Conservation (phyloP, 2,113 vertebrate species). For the Platysteira castanea region DNA sequence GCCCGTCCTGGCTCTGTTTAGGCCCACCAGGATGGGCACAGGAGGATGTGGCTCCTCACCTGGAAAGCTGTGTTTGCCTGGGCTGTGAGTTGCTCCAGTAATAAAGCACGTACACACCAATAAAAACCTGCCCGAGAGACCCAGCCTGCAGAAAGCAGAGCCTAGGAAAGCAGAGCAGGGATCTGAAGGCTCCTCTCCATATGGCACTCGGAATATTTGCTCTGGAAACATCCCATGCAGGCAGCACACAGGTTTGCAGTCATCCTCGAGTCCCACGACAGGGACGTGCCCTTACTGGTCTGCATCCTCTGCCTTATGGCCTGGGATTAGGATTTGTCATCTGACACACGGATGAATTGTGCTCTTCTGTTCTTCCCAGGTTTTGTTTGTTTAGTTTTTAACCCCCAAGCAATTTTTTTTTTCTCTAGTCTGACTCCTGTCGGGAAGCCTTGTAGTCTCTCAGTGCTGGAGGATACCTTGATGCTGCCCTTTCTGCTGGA, state of each 20-base stretch:
- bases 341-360: background rate
- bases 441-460: background rate
- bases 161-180: background rate
- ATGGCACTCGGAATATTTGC: conserved; percentile 9
- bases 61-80: background rate
- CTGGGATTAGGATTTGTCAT: background rate
- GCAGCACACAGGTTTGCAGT: background rate
- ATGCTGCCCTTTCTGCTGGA: background rate
- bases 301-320: background rate
- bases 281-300: background rate
- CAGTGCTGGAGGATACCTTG: background rate
- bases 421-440: background rate
- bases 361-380: background rate
- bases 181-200: background rate
- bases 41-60: conserved; percentile 2
- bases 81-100: background rate
- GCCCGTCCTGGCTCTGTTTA: background rate
- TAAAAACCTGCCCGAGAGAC: background rate
- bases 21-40: background rate
- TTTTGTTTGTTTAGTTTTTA: background rate
- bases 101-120: background rate
- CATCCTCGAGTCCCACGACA: background rate
- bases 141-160: background rate
- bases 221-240: background rate
- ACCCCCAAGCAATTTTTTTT: background rate